Evolutionary conservation across 2,113 vertebrate genomes (phyloP), one percentile per base, ranked within the genome.

Genomic region (Sakesphorus luctuosus): DNA sequence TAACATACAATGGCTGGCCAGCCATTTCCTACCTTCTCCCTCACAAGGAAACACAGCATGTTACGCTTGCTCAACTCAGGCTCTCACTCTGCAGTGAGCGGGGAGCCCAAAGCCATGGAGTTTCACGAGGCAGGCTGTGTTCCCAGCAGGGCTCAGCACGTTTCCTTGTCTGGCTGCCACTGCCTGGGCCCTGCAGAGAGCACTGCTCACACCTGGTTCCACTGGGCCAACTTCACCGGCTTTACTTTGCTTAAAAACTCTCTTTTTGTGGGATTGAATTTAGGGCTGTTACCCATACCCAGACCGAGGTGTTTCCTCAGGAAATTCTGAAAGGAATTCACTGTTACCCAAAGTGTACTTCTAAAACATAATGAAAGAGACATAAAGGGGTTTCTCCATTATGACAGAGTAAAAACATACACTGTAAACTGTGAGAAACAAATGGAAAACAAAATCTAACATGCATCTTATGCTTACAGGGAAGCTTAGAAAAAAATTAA

Each of bases 101-200:
- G 31, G 0, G 0, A 77, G 20, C 59, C 46, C 68, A 68, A 71
- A 74, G 76, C 63, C 9, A 12, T 3, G 10, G 0, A 61, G 12
- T 20, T 46, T 35, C 13, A 12, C 0, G 3, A 29, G 35, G 63
- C 18, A 72, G 53, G 35, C 17, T 40, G 33, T 3, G 2, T 10
- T 58, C 13, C 53, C 78, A 87, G 71, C 78, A 38, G 66, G 56
- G 10, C 44, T 53, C 44, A 26, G 35, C 23, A 67, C 35, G 13
- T 55, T 18, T n/a, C 26, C 46, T 24, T 19, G 14, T 35, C 72
- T 49, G 24, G 26, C 55, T 61, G 50, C 17, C 2, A 0, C 7
- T 1, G 1, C 26, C 63, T 44, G 44, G 24, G n/a, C 36, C 35
- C 47, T 47, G 38, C 52, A 55, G 17, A 73, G n/a, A 66, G 36